phyloP scores from a whole-genome alignment of 2,797 vertebrate genomes.

The Pygocentrus nattereri region DNA sequence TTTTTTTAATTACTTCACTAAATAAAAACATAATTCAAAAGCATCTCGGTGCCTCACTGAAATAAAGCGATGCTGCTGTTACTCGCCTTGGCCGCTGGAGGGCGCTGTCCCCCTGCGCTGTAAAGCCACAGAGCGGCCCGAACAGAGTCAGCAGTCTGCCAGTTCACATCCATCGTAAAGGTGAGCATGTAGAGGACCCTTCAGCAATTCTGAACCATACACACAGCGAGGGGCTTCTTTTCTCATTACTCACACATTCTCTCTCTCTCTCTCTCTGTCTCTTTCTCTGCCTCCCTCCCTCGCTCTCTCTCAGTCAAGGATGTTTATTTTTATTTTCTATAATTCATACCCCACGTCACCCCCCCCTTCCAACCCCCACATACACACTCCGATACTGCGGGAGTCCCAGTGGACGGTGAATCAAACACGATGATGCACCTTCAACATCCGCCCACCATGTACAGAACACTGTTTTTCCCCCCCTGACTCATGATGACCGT shows the following conservation, averaged over 20 bases:
- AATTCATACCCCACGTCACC: not conserved
- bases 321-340: slow-evolving; percentile 14
- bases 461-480: not conserved
- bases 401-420: not conserved
- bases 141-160: slow-evolving; percentile 4
- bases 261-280: not conserved
- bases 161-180: slow-evolving; percentile 1
- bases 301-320: not conserved
- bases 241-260: slow-evolving; percentile 10
- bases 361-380: not conserved
- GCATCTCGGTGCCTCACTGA: no score
- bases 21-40: no score
- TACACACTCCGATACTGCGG: not conserved
- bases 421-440: slow-evolving; percentile 22
- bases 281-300: no score
- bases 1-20: no score
- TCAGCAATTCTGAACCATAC: not conserved
- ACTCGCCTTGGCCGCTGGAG: slow-evolving; percentile 69
- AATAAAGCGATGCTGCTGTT: no score
- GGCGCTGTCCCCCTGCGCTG: slow-evolving; percentile 70
- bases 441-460: not conserved
- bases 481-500: not conserved
- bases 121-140: slow-evolving; percentile 21
- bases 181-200: not conserved
- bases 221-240: slow-evolving; percentile 2